A percentile compares a stretch with the other conserved stretches of the same genome.
Evolutionary conservation across 1,140 invertebrate species (phyloP).

Genomic region (Dufourea novaeangliae): DNA sequence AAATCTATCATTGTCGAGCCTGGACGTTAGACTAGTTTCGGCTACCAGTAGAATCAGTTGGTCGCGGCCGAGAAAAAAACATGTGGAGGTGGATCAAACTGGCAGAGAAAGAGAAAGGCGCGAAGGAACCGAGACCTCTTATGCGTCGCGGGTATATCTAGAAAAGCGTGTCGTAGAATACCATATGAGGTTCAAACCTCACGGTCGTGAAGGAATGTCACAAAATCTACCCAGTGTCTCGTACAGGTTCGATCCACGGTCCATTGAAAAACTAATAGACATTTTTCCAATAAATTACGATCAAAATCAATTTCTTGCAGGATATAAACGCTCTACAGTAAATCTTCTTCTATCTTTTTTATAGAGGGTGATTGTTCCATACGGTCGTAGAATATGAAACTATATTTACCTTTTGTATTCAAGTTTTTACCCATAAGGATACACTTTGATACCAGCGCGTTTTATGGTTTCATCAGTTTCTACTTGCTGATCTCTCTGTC

Average conservation of each 20-base stretch:
- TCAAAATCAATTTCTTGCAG: no score
- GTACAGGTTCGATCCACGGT: not conserved
- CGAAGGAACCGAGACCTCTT: constrained; percentile 42
- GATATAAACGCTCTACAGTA: no score
- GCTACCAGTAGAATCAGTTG: constrained; percentile 14
- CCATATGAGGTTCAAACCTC: constrained; percentile 48
- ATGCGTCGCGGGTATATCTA: constrained; percentile 51
- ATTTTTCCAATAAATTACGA: no score
- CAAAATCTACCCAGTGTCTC: constrained; percentile 35
- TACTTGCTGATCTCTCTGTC: no score
- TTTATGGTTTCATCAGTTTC: no score
- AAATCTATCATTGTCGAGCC: not conserved
- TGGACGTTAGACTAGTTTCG: constrained; percentile 9
- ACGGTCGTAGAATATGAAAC: no score
- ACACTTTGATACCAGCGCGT: no score
- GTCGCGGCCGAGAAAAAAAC: constrained; percentile 19
- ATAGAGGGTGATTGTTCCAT: no score
- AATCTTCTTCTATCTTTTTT: no score
- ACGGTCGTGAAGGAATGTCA: constrained; percentile 49
- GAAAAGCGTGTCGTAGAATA: constrained; percentile 59
- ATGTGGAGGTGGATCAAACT: constrained; percentile 18
- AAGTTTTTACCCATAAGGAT: no score
- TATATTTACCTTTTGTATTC: no score
- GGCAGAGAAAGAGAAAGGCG: constrained; percentile 56
- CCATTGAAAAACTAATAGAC: no score